Evolutionary conservation across 2,113 vertebrate species (phyloP).

Genomic region (Centrocercus urophasianus): DNA sequence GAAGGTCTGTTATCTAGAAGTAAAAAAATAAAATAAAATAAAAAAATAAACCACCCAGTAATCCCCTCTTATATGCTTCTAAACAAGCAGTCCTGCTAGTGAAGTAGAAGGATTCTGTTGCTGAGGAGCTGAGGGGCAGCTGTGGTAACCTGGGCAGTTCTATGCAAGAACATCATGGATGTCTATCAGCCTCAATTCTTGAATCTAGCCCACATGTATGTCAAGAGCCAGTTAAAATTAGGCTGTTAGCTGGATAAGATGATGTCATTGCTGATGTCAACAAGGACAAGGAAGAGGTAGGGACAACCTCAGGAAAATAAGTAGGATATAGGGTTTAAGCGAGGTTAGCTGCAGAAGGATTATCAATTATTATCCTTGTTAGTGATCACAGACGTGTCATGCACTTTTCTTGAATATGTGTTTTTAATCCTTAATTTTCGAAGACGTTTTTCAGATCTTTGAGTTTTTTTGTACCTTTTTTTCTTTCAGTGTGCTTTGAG

Average conservation of each 20-base stretch:
- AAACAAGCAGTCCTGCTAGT: background rate
- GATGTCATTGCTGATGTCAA: background rate
- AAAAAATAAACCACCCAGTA: background rate
- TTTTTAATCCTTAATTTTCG: background rate
- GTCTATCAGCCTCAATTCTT: background rate
- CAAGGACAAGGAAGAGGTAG: background rate
- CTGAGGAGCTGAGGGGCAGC: background rate
- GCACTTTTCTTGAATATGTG: background rate
- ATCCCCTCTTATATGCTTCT: background rate
- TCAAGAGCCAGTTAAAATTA: background rate
- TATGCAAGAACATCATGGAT: background rate
- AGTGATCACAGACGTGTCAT: background rate
- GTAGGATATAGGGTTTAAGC: background rate
- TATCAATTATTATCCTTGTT: constrained; percentile 17
- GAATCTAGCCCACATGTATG: background rate
- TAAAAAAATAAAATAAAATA: background rate
- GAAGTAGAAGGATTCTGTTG: background rate
- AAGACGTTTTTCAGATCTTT: background rate
- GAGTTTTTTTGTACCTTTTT: background rate
- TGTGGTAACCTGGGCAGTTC: background rate
- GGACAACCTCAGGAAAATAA: background rate
- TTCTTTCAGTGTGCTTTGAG: background rate
- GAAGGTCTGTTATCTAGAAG: background rate
- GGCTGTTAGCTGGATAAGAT: background rate
- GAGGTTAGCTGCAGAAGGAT: background rate